Evolutionary conservation across 2,797 vertebrate species (phyloP).

Genomic region (Coranthus polyacanthus): DNA sequence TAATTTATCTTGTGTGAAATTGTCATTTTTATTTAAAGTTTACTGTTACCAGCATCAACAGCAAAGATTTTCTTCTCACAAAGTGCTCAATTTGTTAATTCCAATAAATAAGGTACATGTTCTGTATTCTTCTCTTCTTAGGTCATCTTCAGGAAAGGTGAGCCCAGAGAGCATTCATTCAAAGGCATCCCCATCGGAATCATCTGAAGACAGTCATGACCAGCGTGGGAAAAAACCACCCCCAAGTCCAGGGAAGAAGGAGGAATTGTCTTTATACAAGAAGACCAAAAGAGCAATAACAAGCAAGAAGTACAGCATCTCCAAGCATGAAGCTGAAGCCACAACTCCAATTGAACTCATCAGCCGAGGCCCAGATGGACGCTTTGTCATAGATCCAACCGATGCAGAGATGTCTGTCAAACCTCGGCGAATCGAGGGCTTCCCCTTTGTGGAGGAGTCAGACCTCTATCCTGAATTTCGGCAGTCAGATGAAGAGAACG

Average conservation of each 20-base stretch:
- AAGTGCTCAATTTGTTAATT: neutral
- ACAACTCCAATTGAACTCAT: constrained; percentile 93
- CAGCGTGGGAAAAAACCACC: constrained; percentile 90
- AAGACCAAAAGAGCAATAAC: constrained; percentile 99
- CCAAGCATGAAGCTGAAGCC: constrained; percentile 90
- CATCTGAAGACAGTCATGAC: constrained; percentile 93
- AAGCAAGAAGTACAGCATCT: constrained; percentile 95
- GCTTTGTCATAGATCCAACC: constrained; percentile 90
- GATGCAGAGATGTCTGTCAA: constrained; percentile 91
- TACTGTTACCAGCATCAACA: too few species aligned
- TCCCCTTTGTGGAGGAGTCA: constrained; percentile 98
- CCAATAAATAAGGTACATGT: neutral
- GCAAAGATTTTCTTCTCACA: neutral
- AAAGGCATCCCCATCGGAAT: constrained; percentile 92
- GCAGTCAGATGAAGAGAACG: constrained; percentile 98
- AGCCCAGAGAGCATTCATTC: constrained; percentile 93
- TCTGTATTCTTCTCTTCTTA: constrained; percentile 67
- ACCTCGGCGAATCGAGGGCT: constrained; percentile 94
- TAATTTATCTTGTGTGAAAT: too few species aligned
- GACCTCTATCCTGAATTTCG: constrained; percentile 99
- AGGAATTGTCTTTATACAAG: constrained; percentile 96
- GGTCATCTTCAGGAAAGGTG: constrained; percentile 96
- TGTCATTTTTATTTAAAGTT: too few species aligned
- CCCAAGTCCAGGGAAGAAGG: constrained; percentile 92
- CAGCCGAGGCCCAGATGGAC: constrained; percentile 94